These are phyloP conservation scores for Oasisia sp. DNA, from an alignment of 2,888 invertebrate species.

Conservation along the genomic window DNA sequence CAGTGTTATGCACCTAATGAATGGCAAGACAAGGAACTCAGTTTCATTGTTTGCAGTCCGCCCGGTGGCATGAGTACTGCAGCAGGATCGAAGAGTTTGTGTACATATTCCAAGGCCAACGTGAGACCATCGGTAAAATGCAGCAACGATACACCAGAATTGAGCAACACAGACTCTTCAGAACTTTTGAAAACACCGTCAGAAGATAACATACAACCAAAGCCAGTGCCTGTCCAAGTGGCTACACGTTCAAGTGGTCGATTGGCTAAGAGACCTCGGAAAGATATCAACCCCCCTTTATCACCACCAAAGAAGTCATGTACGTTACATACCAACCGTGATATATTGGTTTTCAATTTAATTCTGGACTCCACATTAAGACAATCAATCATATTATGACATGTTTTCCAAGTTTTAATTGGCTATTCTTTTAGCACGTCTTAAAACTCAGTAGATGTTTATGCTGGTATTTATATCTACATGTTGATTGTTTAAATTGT, in stretches of 20 bases:
- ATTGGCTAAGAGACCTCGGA: constrained; percentile 31
- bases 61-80: not conserved
- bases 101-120: not conserved
- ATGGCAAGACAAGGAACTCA: not conserved
- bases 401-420: not conserved
- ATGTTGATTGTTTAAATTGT: not conserved
- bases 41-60: not conserved
- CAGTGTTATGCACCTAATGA: not conserved
- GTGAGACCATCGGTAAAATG: not conserved
- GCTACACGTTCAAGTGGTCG: constrained; percentile 25
- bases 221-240: constrained; percentile 18
- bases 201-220: not conserved
- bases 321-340: not conserved
- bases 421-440: not conserved
- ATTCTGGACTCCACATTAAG: not conserved
- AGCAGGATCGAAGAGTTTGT: not conserved
- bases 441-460: not conserved
- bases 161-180: not conserved
- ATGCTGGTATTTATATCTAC: not conserved
- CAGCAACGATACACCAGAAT: not conserved
- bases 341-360: not conserved
- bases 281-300: constrained; percentile 32
- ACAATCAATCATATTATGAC: not conserved
- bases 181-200: not conserved
- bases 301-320: constrained; percentile 34